Conservation (phyloP, 2,113 vertebrate species). For the Oreochromis spilurus region DNA sequence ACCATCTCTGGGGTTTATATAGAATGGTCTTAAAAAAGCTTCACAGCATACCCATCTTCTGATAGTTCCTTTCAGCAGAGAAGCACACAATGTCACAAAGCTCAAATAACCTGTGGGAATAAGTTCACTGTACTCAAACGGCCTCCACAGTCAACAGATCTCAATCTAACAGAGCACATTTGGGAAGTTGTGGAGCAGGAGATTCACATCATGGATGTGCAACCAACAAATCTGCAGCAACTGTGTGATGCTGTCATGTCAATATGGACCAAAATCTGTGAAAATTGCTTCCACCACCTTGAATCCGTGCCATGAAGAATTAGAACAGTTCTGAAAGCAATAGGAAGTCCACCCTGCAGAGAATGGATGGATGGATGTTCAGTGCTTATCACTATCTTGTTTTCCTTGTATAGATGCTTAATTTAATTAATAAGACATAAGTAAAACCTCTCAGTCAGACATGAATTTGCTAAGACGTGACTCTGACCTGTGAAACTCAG, state of each 20-base stretch:
- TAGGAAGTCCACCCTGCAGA: not conserved
- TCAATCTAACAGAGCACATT: not conserved
- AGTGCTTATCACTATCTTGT: not conserved
- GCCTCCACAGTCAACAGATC: not conserved
- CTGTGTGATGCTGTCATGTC: not conserved
- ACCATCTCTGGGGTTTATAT: not conserved
- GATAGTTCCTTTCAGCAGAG: not conserved
- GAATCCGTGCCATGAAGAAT: not conserved
- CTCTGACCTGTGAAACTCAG: not conserved
- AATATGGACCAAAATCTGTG: not conserved
- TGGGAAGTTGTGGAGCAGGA: not conserved
- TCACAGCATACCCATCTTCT: not conserved
- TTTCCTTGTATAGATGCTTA: not conserved
- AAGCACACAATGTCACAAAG: not conserved
- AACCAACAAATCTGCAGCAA: not conserved
- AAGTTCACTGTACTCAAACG: not conserved
- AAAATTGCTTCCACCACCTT: not conserved
- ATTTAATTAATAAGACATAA: not conserved
- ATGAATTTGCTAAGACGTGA: not conserved
- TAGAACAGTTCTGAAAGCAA: not conserved
- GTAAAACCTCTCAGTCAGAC: not conserved
- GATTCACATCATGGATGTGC: not conserved
- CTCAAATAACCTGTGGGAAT: not conserved
- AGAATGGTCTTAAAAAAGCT: not conserved
- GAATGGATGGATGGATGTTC: not conserved